These are phyloP conservation scores for Hyles lineata DNA, from an alignment of 2,888 invertebrate species.

Conservation along the genomic window DNA sequence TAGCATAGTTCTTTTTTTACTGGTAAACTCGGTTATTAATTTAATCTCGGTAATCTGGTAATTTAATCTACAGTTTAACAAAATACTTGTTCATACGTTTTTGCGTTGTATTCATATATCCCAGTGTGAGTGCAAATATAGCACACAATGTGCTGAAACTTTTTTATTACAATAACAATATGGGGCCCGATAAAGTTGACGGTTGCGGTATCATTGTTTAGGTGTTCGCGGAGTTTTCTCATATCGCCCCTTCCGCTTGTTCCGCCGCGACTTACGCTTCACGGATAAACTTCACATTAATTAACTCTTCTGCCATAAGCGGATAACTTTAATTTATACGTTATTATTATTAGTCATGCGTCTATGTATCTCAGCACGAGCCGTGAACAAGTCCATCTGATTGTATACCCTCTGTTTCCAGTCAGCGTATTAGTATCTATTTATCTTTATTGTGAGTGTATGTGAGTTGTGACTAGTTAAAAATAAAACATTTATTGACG, in stretches of 20 bases:
- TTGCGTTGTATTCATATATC: conserved; percentile 5
- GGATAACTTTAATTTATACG: conserved; percentile 23
- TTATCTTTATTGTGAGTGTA: neutral
- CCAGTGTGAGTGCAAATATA: conserved; percentile 34
- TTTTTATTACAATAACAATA: conserved; percentile 67
- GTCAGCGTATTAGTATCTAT: no score
- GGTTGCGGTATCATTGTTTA: conserved; percentile 59
- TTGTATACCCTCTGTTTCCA: neutral
- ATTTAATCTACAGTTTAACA: neutral
- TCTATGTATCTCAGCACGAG: neutral
- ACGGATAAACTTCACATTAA: conserved; percentile 70
- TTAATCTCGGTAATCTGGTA: neutral
- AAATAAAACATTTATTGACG: no score
- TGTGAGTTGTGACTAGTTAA: no score
- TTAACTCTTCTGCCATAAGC: conserved; percentile 63
- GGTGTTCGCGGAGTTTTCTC: conserved; percentile 65
- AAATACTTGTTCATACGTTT: neutral
- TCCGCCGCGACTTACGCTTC: conserved; percentile 57
- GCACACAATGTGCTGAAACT: conserved; percentile 52
- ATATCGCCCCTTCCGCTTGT: conserved; percentile 62
- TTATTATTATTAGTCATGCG: conserved; percentile 8
- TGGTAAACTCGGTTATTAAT: no score
- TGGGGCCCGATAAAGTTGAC: conserved; percentile 57
- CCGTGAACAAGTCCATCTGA: neutral
- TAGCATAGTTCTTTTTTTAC: no score